phyloP scores from a whole-genome alignment of 1,140 invertebrate species.

The Pogonomyrmex californicus region DNA sequence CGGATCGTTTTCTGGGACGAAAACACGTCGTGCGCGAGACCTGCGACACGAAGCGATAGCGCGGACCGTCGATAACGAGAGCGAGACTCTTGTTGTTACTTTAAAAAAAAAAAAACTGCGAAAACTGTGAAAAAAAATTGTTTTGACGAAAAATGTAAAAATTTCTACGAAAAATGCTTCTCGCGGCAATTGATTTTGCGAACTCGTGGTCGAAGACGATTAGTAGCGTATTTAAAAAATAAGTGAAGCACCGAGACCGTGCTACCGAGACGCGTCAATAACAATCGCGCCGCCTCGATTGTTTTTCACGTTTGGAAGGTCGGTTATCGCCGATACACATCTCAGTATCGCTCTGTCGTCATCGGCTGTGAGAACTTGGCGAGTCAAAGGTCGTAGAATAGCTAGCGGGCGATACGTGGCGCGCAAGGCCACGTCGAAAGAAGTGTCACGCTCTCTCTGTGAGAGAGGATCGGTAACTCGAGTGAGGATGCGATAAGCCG shows the following conservation, averaged over 20 bases:
- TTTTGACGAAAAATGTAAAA: background rate
- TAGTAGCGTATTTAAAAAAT: background rate
- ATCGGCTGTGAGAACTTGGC: constrained; percentile 6
- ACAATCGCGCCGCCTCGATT: constrained; percentile 10
- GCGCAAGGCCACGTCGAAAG: constrained; percentile 54
- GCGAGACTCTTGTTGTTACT: background rate
- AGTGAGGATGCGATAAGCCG: constrained; percentile 9
- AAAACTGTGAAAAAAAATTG: background rate
- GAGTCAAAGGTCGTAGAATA: constrained; percentile 66
- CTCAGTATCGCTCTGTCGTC: constrained; percentile 9
- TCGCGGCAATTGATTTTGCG: background rate
- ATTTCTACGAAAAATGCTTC: background rate
- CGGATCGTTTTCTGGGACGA: constrained; percentile 7
- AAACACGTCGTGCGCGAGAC: background rate
- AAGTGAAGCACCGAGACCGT: background rate
- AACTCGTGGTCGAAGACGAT: background rate
- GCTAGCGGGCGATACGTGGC: constrained; percentile 63
- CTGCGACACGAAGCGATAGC: constrained; percentile 8
- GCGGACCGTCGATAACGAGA: background rate
- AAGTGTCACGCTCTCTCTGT: constrained; percentile 45
- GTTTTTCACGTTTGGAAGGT: constrained; percentile 52
- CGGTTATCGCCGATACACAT: constrained; percentile 64
- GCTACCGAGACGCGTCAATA: background rate
- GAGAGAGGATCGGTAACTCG: constrained; percentile 35
- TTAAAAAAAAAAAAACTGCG: background rate